Evolutionary conservation across 23 tunicate species (phyloP).

Genomic region (Trididemnum nubilum): DNA sequence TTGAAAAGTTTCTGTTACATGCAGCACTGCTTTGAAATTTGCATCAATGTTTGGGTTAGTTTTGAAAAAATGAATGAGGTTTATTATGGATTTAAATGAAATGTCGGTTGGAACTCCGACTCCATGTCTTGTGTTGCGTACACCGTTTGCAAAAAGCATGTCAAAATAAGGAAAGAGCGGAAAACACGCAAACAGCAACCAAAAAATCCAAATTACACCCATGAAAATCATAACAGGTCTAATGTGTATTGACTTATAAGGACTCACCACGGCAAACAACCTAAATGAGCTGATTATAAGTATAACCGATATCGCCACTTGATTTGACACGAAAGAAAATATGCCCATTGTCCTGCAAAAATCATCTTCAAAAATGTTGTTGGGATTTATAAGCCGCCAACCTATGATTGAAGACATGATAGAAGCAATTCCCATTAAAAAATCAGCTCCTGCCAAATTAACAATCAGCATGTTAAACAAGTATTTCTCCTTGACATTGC

Average conservation of each 20-base stretch:
- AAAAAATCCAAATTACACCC: not conserved
- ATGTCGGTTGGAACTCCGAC: not conserved
- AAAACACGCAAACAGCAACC: not conserved
- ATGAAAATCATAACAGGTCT: not conserved
- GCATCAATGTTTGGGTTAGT: not conserved
- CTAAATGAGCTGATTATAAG: not conserved
- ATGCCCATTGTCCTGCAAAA: not conserved
- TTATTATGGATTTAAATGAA: not conserved
- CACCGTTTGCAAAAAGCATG: too few relatives aligned
- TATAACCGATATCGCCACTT: not conserved
- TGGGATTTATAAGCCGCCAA: not conserved
- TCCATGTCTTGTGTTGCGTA: not conserved
- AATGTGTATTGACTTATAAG: not conserved
- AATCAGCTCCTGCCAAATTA: constrained; percentile 2
- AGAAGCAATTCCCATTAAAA: not conserved
- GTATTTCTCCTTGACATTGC: not conserved
- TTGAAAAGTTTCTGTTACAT: not conserved
- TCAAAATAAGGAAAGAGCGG: too few relatives aligned
- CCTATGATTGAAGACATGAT: not conserved
- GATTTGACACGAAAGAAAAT: not conserved
- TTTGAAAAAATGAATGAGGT: not conserved
- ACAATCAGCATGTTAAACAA: not conserved
- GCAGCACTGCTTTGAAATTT: not conserved
- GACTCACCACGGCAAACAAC: not conserved
- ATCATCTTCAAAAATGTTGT: not conserved